Conservation (phyloP, 2,797 vertebrate species). For the Ctenosaura bakeri region DNA sequence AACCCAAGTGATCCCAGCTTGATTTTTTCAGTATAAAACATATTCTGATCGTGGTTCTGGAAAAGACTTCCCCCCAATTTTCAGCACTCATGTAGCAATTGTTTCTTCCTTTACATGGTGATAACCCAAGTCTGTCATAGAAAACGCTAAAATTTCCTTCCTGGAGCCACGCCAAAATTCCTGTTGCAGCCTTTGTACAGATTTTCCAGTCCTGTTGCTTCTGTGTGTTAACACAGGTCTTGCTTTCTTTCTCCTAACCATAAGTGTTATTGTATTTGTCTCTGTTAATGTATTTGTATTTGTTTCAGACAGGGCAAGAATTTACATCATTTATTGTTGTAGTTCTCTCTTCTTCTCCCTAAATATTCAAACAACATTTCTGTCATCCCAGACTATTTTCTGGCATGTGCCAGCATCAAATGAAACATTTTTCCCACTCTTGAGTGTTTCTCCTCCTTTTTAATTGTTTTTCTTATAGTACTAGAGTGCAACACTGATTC, state of each 20-base stretch:
- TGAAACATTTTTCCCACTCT: too few species aligned
- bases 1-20: too few species aligned
- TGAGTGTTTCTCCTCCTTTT: too few species aligned
- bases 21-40: background rate
- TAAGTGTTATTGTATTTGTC: too few species aligned
- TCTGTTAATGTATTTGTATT: too few species aligned
- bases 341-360: too few species aligned
- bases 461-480: too few species aligned
- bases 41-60: background rate
- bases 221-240: background rate
- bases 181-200: background rate
- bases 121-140: background rate
- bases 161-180: background rate
- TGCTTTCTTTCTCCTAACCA: background rate
- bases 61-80: background rate
- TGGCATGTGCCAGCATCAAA: too few species aligned
- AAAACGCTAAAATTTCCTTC: background rate
- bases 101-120: background rate
- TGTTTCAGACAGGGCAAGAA: too few species aligned
- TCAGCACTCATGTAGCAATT: background rate
- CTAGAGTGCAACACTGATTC: too few species aligned
- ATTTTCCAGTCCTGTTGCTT: background rate
- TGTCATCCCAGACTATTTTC: background rate
- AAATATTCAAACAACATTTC: too few species aligned
- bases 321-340: too few species aligned